Percentiles rank a stretch among this genome's conserved stretches.
Conservation (phyloP, 2,888 invertebrate species). For the Protodeltote pygarga region DNA sequence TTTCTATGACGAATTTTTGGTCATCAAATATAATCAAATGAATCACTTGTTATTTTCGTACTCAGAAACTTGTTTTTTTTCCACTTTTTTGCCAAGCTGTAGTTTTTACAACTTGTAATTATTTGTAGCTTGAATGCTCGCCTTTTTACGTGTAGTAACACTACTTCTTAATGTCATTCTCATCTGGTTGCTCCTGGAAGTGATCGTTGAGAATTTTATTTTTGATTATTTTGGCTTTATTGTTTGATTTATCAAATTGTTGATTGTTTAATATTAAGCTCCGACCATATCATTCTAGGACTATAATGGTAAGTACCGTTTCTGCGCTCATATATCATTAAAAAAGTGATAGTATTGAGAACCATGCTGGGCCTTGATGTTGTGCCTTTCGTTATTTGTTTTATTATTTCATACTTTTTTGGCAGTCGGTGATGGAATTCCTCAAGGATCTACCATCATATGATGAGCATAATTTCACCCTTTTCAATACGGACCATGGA, state of each 20-base stretch:
- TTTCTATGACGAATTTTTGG: no score
- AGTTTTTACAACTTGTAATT: no score
- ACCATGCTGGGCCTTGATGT: constrained; percentile 60
- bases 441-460: constrained; percentile 96
- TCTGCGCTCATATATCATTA: constrained; percentile 18
- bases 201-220: constrained; percentile 62
- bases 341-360: constrained; percentile 43
- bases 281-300: constrained; percentile 50
- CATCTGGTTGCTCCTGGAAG: constrained; percentile 65
- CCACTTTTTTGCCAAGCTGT: no score
- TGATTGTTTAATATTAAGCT: constrained; percentile 44
- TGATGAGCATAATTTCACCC: constrained; percentile 96
- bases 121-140: background rate
- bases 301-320: constrained; percentile 67
- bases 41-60: background rate
- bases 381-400: constrained; percentile 47
- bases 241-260: constrained; percentile 55
- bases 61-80: no score
- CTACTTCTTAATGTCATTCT: constrained; percentile 60
- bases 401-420: constrained; percentile 57
- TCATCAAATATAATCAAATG: no score
- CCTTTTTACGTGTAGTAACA: constrained; percentile 1
- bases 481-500: constrained; percentile 95
- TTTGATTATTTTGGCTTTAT: constrained; percentile 65
- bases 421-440: constrained; percentile 95